Conservation (phyloP, 2,113 vertebrate genomes). For the Tenebrosternarchus preto region DNA sequence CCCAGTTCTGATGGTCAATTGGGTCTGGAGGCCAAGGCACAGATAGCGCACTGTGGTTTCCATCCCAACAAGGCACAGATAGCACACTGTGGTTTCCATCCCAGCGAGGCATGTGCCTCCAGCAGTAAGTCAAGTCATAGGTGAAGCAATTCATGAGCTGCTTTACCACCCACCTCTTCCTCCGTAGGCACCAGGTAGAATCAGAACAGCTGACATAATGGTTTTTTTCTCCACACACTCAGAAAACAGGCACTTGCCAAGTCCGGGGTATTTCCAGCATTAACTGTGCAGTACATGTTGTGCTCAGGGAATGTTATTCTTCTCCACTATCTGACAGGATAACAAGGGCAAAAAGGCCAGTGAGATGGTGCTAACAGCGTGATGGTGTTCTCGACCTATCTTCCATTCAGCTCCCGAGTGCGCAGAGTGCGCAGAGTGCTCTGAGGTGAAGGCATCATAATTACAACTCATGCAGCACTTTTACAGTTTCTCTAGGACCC, state of each 20-base stretch:
- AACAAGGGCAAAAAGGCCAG: neutral
- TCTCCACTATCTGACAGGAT: neutral
- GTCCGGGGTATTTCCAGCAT: neutral
- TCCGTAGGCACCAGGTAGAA: neutral
- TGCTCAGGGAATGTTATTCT: neutral
- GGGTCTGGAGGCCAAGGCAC: neutral
- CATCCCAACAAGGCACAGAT: neutral
- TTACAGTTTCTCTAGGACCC: conserved; percentile 27
- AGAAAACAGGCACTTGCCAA: neutral
- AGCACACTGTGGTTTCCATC: neutral
- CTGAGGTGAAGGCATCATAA: neutral
- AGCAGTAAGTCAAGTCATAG: neutral
- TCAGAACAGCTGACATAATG: neutral
- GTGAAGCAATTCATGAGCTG: neutral
- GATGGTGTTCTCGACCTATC: neutral
- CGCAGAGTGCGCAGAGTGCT: too few species aligned
- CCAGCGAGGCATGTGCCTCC: neutral
- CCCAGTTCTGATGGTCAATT: neutral
- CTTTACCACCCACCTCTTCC: conserved; percentile 9
- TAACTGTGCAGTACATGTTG: neutral
- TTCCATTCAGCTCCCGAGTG: neutral
- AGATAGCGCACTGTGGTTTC: neutral
- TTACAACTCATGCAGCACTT: neutral
- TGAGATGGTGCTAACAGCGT: neutral
- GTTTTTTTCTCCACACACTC: neutral